Evolutionary conservation across 2,113 vertebrate genomes (phyloP), one percentile per base, ranked within the genome.

Genomic region (Rhinichthys klamathensis): DNA sequence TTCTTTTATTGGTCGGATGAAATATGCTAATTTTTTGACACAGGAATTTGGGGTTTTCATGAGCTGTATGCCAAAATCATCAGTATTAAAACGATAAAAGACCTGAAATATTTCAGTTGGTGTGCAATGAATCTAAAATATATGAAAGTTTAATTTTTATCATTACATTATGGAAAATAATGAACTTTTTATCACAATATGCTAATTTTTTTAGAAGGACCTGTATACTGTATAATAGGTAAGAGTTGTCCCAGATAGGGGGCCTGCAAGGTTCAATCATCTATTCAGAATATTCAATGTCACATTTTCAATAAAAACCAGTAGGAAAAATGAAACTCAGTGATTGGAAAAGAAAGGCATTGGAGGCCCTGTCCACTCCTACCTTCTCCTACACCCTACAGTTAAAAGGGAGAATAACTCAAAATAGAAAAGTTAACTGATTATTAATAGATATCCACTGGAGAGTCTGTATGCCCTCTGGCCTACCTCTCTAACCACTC

Each of bases 291-390:
- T 91, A 91, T 89, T 90, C 90, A 86, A 89, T 91, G 91, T 93
- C 92, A 92, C 88, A 86, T 88, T 87, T 90, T 90, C 89, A 92
- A 93, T 92, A 93, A 92, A 93, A 93, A 92, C 92, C 87, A 93
- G 84, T 77, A 84, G 73, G 54, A 89, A 88, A 91, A 91, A 92
- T 89, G 84, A 91, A 91, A 91, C 63, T 89, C 89, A 87, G 89
- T 88, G 86, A 85, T 61, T 90, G 91, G 89, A 93, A 93, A 90
- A 88, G 88, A n/a, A 84, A 84, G 84, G 58, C 72, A 16, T 85
- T 84, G n/a, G 84, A 89, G 86, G 79, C 89, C 88, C 87, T 90
- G 87, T 83, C 81, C 86, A 80, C 44, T 32, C 72, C 15, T 56
- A 63, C 58, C 60, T 32, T 72, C 23, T 49, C 46, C 11, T 65